Conservation (phyloP, 2,888 invertebrate genomes). For the Dolichomitus sp. region DNA sequence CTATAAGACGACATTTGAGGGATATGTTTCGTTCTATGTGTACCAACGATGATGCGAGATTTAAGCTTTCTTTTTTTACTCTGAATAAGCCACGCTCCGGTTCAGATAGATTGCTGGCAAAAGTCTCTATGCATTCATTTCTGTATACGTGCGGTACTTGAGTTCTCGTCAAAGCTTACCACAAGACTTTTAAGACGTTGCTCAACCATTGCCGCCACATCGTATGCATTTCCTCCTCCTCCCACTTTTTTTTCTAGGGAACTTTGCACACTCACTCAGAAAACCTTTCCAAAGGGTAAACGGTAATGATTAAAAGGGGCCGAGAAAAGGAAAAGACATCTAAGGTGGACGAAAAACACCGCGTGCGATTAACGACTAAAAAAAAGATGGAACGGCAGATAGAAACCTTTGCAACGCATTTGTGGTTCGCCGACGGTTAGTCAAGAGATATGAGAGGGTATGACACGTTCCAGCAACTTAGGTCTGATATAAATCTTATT, state of each 20-base stretch:
- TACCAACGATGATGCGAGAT: conserved; percentile 46
- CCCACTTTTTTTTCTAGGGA: conserved; percentile 1
- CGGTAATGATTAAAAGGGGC: conserved; percentile 10
- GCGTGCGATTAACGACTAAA: conserved; percentile 71
- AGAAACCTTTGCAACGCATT: conserved; percentile 51
- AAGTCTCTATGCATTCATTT: conserved; percentile 45
- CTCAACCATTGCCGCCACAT: conserved; percentile 9
- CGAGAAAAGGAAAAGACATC: conserved; percentile 13
- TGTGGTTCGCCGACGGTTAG: conserved; percentile 18
- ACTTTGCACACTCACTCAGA: conserved; percentile 1
- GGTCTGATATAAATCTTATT: conserved; percentile 24
- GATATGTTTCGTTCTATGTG: neutral
- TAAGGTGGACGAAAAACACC: conserved; percentile 39
- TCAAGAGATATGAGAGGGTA: neutral
- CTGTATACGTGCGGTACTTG: conserved; percentile 27
- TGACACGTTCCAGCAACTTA: neutral
- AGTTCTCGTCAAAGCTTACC: conserved; percentile 50
- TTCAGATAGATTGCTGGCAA: conserved; percentile 8
- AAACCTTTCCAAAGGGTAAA: neutral
- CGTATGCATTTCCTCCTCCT: neutral
- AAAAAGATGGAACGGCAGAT: conserved; percentile 73
- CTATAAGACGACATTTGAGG: neutral
- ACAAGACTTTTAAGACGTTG: neutral
- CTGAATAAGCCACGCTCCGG: conserved; percentile 4
- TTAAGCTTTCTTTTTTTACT: neutral